Base-by-base conservation (phyloP, 2,113 vertebrate species). In the Syrmaticus mikado region DNA sequence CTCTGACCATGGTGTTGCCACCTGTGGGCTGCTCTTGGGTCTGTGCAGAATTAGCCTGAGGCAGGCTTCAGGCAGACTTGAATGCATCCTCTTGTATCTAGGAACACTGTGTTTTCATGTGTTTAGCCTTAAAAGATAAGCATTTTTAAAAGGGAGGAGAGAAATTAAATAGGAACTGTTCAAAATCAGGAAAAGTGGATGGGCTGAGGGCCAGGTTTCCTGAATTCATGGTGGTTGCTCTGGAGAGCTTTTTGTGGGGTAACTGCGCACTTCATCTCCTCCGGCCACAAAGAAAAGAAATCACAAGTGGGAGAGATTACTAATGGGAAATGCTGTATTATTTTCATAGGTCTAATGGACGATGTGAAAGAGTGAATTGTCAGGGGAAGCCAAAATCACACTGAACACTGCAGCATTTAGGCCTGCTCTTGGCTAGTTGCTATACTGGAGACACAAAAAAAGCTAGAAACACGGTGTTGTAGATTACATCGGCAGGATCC, bases 401-500 rank as follows among this genome's bases (percentile, higher is more conserved):
- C 8, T 34, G 55, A 82, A 43, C 17, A 6, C 45, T 43, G 36
- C 41, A 82, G 65, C 52, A 27, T 74, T 91, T 50, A 70, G 52
- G 71, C 25, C 28, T 64, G 45, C 45, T 80, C 60, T 67, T 82
- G 87, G 32, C 46, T 93, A 92, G 55, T 80, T 89, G 74, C 50
- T 64, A 2, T 89, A 85, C 87, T 91, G 53, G 46, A 79, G 45
- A 82, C 0, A 0, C 10, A 53, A 73, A 20, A 67, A 60, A 41
- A 40, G 2, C 62, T 52, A 71, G 72, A 87, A 91, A 57, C 0
- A 0, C 66, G 72, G 18, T 91, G 27, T 45, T 71, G 46, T 79
- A 92, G 74, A 79, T 94, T 87, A 58, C 25, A 76, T 77, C 58
- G 34, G 84, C 52, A 76, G 71, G 81, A 85, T 64, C 40, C 78